phyloP scores from a whole-genome alignment of 2,888 invertebrate species.

The Drosophila histrio region DNA sequence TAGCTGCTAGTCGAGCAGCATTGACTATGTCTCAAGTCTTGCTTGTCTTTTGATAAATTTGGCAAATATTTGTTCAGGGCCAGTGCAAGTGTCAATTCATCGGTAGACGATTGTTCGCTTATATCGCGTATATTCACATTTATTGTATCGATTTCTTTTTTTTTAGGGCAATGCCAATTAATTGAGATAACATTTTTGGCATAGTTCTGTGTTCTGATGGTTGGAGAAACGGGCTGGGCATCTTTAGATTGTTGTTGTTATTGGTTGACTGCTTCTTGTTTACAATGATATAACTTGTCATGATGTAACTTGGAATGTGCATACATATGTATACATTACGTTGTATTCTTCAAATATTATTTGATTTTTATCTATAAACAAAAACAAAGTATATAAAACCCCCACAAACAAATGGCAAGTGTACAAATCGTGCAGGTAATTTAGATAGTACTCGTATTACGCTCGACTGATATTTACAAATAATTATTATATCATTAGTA shows the following conservation, averaged over 20 bases:
- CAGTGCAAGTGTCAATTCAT: constrained; percentile 54
- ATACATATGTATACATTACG: constrained; percentile 21
- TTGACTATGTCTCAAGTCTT: too few species aligned
- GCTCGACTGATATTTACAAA: not conserved
- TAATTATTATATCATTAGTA: constrained; percentile 6
- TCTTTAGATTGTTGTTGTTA: not conserved
- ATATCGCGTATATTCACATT: constrained; percentile 12
- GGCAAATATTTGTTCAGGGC: constrained; percentile 57
- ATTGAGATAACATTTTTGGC: constrained; percentile 64
- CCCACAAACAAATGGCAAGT: constrained; percentile 19
- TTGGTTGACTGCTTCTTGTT: constrained; percentile 29
- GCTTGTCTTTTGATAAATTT: constrained; percentile 32
- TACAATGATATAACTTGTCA: constrained; percentile 44
- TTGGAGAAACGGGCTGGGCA: constrained; percentile 12
- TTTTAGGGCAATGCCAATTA: constrained; percentile 56
- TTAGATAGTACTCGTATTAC: constrained; percentile 21
- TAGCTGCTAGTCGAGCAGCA: not conserved
- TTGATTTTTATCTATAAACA: constrained; percentile 38
- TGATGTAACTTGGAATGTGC: constrained; percentile 42
- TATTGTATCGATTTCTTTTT: constrained; percentile 49
- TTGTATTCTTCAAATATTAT: constrained; percentile 32
- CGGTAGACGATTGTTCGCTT: constrained; percentile 25
- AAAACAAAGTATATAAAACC: constrained; percentile 9
- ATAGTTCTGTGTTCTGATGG: constrained; percentile 60
- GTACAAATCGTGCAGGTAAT: constrained; percentile 26